phyloP scores from a whole-genome alignment of 2,113 vertebrate genomes.

The Caretta caretta region DNA sequence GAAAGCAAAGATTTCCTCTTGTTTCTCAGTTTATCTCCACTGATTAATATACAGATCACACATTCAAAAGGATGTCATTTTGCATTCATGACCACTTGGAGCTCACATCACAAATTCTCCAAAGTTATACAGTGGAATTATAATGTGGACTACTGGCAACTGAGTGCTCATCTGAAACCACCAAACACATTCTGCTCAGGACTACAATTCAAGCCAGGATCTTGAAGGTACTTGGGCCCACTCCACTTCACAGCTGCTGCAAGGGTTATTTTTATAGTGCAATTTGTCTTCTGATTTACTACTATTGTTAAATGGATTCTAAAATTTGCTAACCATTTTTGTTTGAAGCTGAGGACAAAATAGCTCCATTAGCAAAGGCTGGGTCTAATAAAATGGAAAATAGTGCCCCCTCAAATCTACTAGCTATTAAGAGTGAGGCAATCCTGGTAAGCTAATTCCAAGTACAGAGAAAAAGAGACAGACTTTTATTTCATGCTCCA shows the following conservation, averaged over 20 bases:
- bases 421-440: constrained; percentile 49
- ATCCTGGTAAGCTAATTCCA: constrained; percentile 57
- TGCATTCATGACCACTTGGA: constrained; percentile 20
- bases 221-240: constrained; percentile 62
- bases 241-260: constrained; percentile 49
- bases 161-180: constrained; percentile 2
- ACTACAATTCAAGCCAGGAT: constrained; percentile 40
- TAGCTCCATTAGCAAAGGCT: constrained; percentile 45
- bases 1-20: neutral
- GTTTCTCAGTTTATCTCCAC: constrained; percentile 7
- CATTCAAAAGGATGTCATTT: constrained; percentile 5
- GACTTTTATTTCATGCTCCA: constrained; percentile 68
- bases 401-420: constrained; percentile 23
- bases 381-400: constrained; percentile 67
- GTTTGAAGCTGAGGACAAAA: constrained; percentile 65
- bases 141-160: constrained; percentile 27
- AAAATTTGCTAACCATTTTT: constrained; percentile 63
- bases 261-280: constrained; percentile 55
- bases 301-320: constrained; percentile 60
- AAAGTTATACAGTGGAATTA: constrained; percentile 30
- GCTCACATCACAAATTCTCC: constrained; percentile 28
- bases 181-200: constrained; percentile 47
- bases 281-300: constrained; percentile 62
- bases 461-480: constrained; percentile 42
- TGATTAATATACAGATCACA: constrained; percentile 5